Base-by-base conservation (phyloP, 2,797 vertebrate genomes). In the Philypnodon macrostomus region DNA sequence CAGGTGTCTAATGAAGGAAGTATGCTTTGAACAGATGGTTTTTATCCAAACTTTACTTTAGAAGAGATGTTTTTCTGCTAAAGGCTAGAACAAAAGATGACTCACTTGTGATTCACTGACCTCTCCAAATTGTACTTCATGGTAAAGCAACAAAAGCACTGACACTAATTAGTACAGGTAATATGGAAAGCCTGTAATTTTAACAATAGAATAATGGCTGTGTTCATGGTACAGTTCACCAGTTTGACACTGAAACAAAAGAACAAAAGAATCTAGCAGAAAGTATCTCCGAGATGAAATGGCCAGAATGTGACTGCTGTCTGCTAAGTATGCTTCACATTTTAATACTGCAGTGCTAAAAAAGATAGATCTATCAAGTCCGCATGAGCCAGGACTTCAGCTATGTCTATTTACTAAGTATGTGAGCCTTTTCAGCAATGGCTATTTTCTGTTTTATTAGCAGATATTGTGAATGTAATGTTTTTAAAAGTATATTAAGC, bases 391-490 rank as follows among this genome's bases (percentile, higher is more conserved):
- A n/a, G n/a, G n/a, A n/a, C n/a, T n/a, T n/a, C n/a, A n/a, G n/a
- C n/a, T n/a, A n/a, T n/a, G n/a, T n/a, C n/a, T n/a, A n/a, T n/a
- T n/a, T n/a, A n/a, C n/a, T n/a, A n/a, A n/a, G n/a, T n/a, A n/a
- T n/a, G n/a, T n/a, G n/a, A n/a, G n/a, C n/a, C n/a, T n/a, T n/a
- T n/a, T n/a, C n/a, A n/a, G n/a, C n/a, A n/a, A n/a, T n/a, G n/a
- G n/a, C n/a, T n/a, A n/a, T n/a, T n/a, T n/a, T n/a, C 53, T 45
- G 15, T 48, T 67, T 33, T 48, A 58, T 27, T 47, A 49, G 27
- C 59, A 72, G 70, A 69, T 60, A 60, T 72, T 48, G 53, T 53
- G 23, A 38, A 27, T 46, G 48, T 39, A 41, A 2, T 48, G 40
- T 46, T 14, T 53, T 73, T 64, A 45, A 29, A 29, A 9, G 9